Percentiles rank a stretch among this genome's conserved stretches.
Evolutionary conservation across 2,797 vertebrate species (phyloP).

Genomic region (Lophius americanus): DNA sequence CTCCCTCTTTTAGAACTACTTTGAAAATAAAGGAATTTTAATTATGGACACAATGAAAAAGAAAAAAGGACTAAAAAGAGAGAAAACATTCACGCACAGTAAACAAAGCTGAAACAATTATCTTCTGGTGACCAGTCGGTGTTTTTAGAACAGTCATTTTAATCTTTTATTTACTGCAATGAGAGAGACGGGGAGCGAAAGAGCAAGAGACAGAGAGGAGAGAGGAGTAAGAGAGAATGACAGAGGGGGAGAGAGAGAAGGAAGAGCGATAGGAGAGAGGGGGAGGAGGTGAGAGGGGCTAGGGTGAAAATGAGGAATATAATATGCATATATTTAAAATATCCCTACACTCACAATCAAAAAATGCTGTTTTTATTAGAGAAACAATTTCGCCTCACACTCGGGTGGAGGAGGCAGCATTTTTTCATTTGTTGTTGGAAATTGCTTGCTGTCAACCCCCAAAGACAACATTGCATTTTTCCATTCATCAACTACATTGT

Average conservation of each 20-base stretch:
- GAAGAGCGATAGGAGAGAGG: constrained; percentile 46
- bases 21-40: constrained; percentile 90
- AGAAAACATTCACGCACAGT: constrained; percentile 92
- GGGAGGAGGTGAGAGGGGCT: constrained; percentile 74
- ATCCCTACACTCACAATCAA: constrained; percentile 80
- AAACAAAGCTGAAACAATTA: constrained; percentile 94
- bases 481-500: constrained; percentile 79
- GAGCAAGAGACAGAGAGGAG: constrained; percentile 81
- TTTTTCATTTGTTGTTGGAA: constrained; percentile 80
- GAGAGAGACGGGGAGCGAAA: constrained; percentile 76
- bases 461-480: constrained; percentile 77
- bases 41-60: constrained; percentile 87
- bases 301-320: constrained; percentile 80
- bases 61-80: constrained; percentile 87
- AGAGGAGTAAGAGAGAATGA: constrained; percentile 83
- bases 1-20: constrained; percentile 85
- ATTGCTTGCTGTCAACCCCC: constrained; percentile 73
- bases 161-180: constrained; percentile 95
- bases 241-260: constrained; percentile 77
- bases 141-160: constrained; percentile 93
- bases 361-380: constrained; percentile 76
- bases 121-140: constrained; percentile 93
- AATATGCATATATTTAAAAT: constrained; percentile 83
- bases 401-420: constrained; percentile 62
- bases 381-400: constrained; percentile 75